Percentiles rank a stretch among this genome's conserved stretches.
Conservation (phyloP, 2,888 invertebrate species). For the Oscheius sp. region DNA sequence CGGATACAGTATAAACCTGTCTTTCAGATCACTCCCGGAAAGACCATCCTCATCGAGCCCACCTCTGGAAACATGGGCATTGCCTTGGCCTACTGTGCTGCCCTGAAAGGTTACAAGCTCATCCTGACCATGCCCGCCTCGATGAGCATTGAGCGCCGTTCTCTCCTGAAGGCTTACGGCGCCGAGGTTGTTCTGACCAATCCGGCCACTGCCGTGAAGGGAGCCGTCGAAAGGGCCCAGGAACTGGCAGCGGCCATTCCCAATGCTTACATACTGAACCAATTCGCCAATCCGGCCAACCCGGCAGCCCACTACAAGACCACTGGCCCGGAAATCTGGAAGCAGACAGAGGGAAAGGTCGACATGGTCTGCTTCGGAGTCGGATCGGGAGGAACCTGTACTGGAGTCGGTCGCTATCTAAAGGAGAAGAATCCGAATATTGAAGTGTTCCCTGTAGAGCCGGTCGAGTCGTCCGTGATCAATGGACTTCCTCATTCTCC, state of each 20-base stretch:
- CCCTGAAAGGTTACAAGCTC: slow-evolving; percentile 60
- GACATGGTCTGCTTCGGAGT: slow-evolving; percentile 58
- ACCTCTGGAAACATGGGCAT: slow-evolving; percentile 73
- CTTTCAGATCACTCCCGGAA: slow-evolving; percentile 59
- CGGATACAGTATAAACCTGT: neutral
- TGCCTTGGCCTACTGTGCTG: slow-evolving; percentile 63
- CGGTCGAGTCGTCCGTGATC: slow-evolving; percentile 64
- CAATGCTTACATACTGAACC: slow-evolving; percentile 44
- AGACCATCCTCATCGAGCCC: slow-evolving; percentile 64
- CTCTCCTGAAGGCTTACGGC: slow-evolving; percentile 66
- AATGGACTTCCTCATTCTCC: slow-evolving; percentile 61
- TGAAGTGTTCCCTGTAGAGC: slow-evolving; percentile 62
- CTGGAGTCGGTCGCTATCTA: slow-evolving; percentile 62
- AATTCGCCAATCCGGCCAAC: slow-evolving; percentile 67
- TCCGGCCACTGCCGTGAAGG: slow-evolving; percentile 65
- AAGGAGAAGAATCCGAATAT: slow-evolving; percentile 67
- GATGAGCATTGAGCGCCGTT: slow-evolving; percentile 67
- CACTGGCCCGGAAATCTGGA: slow-evolving; percentile 73
- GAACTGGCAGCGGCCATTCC: slow-evolving; percentile 59
- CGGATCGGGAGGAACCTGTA: slow-evolving; percentile 68
- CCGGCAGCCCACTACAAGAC: slow-evolving; percentile 70
- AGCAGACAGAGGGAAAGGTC: slow-evolving; percentile 70
- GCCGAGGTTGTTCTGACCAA: slow-evolving; percentile 65
- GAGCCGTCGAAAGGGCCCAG: slow-evolving; percentile 60
- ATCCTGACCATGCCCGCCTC: slow-evolving; percentile 72